phyloP scores from a whole-genome alignment of 1,140 invertebrate species.

The Brachionus paranguensis region DNA sequence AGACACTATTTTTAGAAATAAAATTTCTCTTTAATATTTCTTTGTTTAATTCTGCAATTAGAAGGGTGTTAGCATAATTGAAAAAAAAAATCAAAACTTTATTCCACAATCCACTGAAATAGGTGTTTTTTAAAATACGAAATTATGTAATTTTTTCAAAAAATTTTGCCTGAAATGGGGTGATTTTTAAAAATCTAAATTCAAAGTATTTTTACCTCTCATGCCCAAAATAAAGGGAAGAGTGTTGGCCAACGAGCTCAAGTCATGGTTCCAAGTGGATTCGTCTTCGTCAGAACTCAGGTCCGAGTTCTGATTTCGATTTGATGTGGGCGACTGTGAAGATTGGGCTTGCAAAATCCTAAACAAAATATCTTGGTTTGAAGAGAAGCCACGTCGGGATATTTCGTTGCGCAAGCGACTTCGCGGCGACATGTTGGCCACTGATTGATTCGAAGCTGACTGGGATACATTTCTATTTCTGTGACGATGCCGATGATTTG shows the following conservation, averaged over 20 bases:
- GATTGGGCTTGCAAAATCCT: slow-evolving; percentile 16
- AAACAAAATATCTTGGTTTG: not conserved
- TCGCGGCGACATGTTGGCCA: not conserved
- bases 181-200: not conserved
- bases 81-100: no score
- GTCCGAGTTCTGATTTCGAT: slow-evolving; percentile 22
- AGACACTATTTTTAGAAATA: no score
- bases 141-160: not conserved
- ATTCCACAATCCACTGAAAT: no score
- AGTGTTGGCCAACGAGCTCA: slow-evolving; percentile 11
- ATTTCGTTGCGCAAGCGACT: slow-evolving; percentile 5
- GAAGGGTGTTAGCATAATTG: no score
- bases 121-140: not conserved
- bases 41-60: no score
- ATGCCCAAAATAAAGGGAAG: slow-evolving; percentile 33
- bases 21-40: no score
- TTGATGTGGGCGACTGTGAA: not conserved
- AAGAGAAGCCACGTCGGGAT: not conserved
- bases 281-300: slow-evolving; percentile 38
- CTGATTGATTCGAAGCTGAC: not conserved
- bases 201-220: not conserved
- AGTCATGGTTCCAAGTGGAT: slow-evolving; percentile 14
- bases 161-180: not conserved
- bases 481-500: not conserved
- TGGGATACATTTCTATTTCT: slow-evolving; percentile 7